Conservation (phyloP, 2,113 vertebrate genomes). For the Hiodon tergisus region DNA sequence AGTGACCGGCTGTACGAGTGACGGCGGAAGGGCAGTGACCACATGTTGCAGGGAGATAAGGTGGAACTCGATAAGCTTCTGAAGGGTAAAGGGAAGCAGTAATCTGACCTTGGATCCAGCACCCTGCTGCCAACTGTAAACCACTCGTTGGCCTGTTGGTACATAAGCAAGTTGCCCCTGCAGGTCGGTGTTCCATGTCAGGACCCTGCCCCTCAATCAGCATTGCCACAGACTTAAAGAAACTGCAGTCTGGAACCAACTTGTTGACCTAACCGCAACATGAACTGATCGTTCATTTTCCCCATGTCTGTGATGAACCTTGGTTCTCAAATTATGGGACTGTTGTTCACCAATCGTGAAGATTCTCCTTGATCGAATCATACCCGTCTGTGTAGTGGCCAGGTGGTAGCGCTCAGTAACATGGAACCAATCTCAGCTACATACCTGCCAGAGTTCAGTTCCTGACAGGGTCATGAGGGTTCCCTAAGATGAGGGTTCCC, state of each 20-base stretch:
- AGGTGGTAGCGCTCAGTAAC: constrained; percentile 15
- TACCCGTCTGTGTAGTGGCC: neutral
- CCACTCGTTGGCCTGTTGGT: neutral
- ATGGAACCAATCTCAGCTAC: constrained; percentile 13
- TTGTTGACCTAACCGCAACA: neutral
- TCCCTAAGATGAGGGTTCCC: too few relatives aligned
- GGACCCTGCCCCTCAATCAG: neutral
- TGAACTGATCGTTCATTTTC: neutral
- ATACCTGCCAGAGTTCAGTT: constrained; percentile 19
- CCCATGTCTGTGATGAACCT: too few relatives aligned
- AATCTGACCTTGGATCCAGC: constrained; percentile 1
- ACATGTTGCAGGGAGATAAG: constrained; percentile 1
- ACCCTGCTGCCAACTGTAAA: neutral
- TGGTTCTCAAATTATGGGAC: too few relatives aligned
- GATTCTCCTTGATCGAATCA: neutral
- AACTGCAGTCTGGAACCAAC: too few relatives aligned
- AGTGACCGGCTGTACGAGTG: neutral
- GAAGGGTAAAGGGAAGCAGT: neutral
- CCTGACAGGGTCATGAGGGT: constrained; percentile 24
- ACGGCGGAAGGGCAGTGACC: neutral
- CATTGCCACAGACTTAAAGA: too few relatives aligned
- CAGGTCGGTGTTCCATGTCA: neutral
- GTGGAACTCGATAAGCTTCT: constrained; percentile 10
- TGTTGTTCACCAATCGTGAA: neutral
- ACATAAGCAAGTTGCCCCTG: neutral